Conservation (phyloP, 2,113 vertebrate species). For the Pygathrix nemaeus region DNA sequence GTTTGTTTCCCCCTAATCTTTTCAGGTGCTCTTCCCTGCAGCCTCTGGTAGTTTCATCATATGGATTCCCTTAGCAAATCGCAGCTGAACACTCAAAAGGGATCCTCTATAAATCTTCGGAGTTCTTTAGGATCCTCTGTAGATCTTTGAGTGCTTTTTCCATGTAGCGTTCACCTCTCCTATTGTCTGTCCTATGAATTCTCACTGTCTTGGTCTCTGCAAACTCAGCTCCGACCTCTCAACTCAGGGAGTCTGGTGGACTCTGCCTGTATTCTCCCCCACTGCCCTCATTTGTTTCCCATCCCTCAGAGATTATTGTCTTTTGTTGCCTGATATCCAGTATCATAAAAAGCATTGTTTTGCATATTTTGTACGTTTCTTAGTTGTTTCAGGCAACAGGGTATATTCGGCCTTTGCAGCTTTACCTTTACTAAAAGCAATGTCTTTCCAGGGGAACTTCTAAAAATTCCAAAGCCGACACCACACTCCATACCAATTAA, state of each 20-base stretch:
- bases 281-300: background rate
- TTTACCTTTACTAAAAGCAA: background rate
- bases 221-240: background rate
- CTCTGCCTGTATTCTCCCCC: background rate
- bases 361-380: background rate
- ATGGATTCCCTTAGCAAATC: background rate
- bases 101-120: background rate
- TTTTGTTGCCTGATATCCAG: background rate
- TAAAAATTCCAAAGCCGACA: background rate
- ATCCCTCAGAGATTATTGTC: background rate
- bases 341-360: background rate
- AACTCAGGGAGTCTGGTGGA: background rate
- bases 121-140: background rate
- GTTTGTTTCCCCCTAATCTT: background rate
- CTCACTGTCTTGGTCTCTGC: background rate
- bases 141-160: background rate
- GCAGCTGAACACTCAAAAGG: background rate
- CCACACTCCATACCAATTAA: background rate
- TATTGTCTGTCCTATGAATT: background rate
- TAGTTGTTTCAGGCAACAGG: background rate
- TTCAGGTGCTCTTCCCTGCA: background rate
- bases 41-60: background rate
- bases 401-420: background rate
- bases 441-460: background rate
- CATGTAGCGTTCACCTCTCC: background rate